Percentiles rank a stretch among this genome's conserved stretches.
phyloP scores from a whole-genome alignment of 2,888 invertebrate genomes.

The Leucozona laternaria region DNA sequence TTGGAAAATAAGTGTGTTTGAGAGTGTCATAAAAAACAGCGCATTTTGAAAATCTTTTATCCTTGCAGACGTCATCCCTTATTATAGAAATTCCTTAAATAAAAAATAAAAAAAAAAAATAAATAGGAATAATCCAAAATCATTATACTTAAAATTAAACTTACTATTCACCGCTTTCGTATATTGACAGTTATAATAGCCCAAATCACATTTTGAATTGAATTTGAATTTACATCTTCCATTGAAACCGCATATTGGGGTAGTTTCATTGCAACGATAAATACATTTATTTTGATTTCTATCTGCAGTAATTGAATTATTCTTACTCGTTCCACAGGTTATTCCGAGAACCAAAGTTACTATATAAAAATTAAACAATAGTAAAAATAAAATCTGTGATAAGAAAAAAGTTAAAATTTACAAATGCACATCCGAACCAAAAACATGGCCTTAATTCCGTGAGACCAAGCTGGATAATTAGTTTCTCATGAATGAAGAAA shows the following conservation, averaged over 20 bases:
- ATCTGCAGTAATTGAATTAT: background rate
- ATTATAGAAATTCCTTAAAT: conserved; percentile 14
- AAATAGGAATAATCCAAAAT: background rate
- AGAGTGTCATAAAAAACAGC: conserved; percentile 9
- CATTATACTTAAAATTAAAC: background rate
- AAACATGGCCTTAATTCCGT: background rate
- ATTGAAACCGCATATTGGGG: conserved; percentile 30
- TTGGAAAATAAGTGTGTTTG: conserved; percentile 24
- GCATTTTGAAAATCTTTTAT: conserved; percentile 1
- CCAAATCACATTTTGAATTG: conserved; percentile 35
- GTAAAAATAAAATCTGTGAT: background rate
- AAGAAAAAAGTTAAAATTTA: background rate
- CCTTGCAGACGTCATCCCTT: conserved; percentile 1
- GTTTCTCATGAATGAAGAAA: background rate
- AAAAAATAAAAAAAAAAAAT: background rate
- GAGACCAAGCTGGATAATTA: background rate
- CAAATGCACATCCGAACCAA: conserved; percentile 12
- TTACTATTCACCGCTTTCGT: conserved; percentile 18
- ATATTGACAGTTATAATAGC: conserved; percentile 55
- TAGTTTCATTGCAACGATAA: conserved; percentile 15
- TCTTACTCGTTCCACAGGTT: background rate
- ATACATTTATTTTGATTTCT: conserved; percentile 8
- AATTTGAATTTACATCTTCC: conserved; percentile 49
- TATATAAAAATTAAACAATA: background rate
- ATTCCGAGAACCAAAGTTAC: conserved; percentile 10